phyloP scores from a whole-genome alignment of 2,113 vertebrate species.

The Perca flavescens region DNA sequence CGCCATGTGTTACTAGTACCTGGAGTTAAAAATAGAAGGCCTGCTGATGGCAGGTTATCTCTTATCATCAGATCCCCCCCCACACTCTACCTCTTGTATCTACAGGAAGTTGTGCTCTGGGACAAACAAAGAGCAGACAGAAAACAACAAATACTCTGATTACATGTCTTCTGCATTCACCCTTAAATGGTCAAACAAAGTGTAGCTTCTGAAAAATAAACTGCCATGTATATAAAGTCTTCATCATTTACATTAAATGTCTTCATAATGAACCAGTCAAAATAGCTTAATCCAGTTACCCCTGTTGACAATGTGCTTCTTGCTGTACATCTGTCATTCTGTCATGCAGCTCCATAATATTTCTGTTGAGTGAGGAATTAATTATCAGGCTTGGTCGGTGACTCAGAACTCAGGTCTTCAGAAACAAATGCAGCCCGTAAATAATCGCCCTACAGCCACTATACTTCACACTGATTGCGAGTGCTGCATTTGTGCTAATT shows the following conservation, averaged over 20 bases:
- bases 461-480: conserved; percentile 73
- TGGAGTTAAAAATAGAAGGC: conserved; percentile 84
- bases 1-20: conserved; percentile 84
- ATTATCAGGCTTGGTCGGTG: conserved; percentile 72
- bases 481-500: conserved; percentile 78
- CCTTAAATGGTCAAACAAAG: conserved; percentile 7
- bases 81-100: conserved; percentile 58
- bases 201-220: not conserved
- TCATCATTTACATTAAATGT: conserved; percentile 28
- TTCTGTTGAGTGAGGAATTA: conserved; percentile 74
- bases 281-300: conserved; percentile 55
- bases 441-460: conserved; percentile 73
- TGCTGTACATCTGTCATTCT: conserved; percentile 71
- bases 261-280: conserved; percentile 27
- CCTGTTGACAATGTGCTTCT: conserved; percentile 67
- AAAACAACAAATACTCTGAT: conserved; percentile 68
- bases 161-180: conserved; percentile 18
- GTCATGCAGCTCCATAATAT: conserved; percentile 70
- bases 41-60: conserved; percentile 75
- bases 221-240: conserved; percentile 3
- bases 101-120: conserved; percentile 72
- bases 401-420: conserved; percentile 78
- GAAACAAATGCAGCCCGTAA: conserved; percentile 75
- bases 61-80: conserved; percentile 71
- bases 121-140: conserved; percentile 65